Evolutionary conservation across 2,113 vertebrate species (phyloP).

Genomic region (Psammodynastes pulverulentus): DNA sequence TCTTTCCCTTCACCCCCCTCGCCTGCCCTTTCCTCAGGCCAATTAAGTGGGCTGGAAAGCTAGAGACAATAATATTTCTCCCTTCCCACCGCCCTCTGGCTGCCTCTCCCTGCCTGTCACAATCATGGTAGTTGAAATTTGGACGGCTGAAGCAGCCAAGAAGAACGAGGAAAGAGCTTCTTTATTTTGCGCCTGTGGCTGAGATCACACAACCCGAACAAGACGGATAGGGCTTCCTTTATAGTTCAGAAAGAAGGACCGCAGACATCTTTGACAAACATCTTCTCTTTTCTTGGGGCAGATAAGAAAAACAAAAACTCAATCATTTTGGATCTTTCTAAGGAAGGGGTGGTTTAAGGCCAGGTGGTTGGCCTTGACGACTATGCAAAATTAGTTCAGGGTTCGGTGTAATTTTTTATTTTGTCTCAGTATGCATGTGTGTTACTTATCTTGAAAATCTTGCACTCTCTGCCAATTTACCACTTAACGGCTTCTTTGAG

Average conservation of each 20-base stretch:
- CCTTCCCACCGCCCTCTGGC: background rate
- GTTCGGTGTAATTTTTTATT: background rate
- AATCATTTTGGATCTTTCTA: background rate
- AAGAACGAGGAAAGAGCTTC: background rate
- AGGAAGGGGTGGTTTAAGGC: background rate
- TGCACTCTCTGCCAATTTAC: background rate
- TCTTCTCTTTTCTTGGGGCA: background rate
- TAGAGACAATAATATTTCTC: conserved; percentile 33
- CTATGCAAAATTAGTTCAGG: background rate
- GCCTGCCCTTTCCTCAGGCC: conserved; percentile 45
- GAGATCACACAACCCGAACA: conserved; percentile 3
- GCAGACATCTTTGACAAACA: background rate
- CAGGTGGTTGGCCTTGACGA: background rate
- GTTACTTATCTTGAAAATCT: background rate
- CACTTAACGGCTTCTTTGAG: background rate
- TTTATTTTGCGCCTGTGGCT: background rate
- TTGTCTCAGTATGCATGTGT: background rate
- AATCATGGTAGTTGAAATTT: conserved; percentile 27
- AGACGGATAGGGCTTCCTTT: background rate
- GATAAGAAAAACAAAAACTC: background rate
- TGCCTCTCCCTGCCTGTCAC: conserved; percentile 17
- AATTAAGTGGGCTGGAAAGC: conserved; percentile 55
- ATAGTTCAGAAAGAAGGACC: conserved; percentile 2
- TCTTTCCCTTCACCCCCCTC: conserved; percentile 34
- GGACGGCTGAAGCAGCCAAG: background rate